Percentiles rank a stretch among this genome's conserved stretches.
These are phyloP conservation scores for Drosophila fuyamai DNA, from an alignment of 1,140 invertebrate species.

Conservation along the genomic window DNA sequence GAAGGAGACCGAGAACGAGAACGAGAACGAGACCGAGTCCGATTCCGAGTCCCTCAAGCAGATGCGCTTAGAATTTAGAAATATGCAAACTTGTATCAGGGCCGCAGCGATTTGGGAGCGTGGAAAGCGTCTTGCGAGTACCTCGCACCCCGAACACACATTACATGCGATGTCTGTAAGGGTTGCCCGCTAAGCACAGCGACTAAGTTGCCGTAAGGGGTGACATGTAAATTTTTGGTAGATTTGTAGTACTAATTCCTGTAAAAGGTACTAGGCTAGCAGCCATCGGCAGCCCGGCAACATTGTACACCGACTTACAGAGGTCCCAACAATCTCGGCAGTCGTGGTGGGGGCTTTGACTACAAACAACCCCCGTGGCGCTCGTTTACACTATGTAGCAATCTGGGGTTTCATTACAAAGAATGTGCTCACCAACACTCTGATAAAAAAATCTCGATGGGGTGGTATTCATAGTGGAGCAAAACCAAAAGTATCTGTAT, in stretches of 20 bases:
- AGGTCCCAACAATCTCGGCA: conserved; percentile 1
- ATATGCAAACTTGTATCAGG: conserved; percentile 82
- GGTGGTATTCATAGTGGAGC: conserved; percentile 23
- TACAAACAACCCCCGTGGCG: conserved; percentile 6
- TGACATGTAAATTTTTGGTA: conserved; percentile 71
- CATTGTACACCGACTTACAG: conserved; percentile 51
- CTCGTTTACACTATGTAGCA: conserved; percentile 28
- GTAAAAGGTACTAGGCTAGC: conserved; percentile 83
- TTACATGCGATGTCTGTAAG: conserved; percentile 56
- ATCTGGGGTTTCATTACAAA: conserved; percentile 18
- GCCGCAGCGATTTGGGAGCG: conserved; percentile 54
- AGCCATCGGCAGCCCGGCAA: conserved; percentile 45
- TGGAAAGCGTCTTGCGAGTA: conserved; percentile 12
- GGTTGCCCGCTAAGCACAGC: conserved; percentile 56
- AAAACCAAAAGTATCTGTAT: neutral
- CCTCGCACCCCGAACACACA: neutral
- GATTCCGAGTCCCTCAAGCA: conserved; percentile 50
- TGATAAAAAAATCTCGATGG: neutral
- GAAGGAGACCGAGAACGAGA: neutral
- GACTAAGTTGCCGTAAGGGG: conserved; percentile 33
- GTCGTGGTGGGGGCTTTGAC: neutral
- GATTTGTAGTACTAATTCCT: conserved; percentile 79
- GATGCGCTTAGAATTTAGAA: conserved; percentile 82
- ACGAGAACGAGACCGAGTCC: conserved; percentile 1
- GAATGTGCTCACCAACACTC: conserved; percentile 38